These are phyloP conservation scores for Chymomyza fuscimana DNA, from an alignment of 2,888 invertebrate species.

Conservation along the genomic window DNA sequence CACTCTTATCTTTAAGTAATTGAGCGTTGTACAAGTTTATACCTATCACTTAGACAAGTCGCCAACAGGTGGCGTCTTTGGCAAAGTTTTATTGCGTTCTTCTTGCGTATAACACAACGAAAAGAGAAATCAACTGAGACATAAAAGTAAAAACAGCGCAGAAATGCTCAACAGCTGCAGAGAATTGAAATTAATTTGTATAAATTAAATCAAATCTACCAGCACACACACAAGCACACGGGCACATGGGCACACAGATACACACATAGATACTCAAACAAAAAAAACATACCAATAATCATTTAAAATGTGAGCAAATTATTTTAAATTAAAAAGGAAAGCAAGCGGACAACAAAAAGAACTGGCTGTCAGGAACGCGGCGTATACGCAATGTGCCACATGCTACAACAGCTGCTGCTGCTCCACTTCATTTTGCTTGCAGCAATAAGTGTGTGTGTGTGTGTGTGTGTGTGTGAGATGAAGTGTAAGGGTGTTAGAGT, in stretches of 20 bases:
- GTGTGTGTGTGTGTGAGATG: no score
- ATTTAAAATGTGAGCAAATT: conserved; percentile 36
- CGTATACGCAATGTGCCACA: conserved; percentile 25
- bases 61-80: neutral
- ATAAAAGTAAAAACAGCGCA: neutral
- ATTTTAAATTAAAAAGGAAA: conserved; percentile 29
- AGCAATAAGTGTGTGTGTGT: neutral
- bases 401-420: neutral
- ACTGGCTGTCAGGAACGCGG: neutral
- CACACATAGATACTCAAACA: neutral
- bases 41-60: neutral
- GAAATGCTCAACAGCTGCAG: neutral
- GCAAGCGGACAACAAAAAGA: neutral
- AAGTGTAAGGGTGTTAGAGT: neutral
- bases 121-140: neutral
- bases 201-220: conserved; percentile 2
- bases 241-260: neutral
- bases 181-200: conserved; percentile 10
- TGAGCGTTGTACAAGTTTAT: neutral
- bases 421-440: neutral
- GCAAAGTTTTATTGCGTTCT: neutral
- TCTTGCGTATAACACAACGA: no score
- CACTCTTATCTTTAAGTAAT: neutral
- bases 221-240: neutral
- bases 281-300: conserved; percentile 2